Base-by-base conservation (phyloP, 2,797 vertebrate species). In the Philypnodon macrostomus region DNA sequence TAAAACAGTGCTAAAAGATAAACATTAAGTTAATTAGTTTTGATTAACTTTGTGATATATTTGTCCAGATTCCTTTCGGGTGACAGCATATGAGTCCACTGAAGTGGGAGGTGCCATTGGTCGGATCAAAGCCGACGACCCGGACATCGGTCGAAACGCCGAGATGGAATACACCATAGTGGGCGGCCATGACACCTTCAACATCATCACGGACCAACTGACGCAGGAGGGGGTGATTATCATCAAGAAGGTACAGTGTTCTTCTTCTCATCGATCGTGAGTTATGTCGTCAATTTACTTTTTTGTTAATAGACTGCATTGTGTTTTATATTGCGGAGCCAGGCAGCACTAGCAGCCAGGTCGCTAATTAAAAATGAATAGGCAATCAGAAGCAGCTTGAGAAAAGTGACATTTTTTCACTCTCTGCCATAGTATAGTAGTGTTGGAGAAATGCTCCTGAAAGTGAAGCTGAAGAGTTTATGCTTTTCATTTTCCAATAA, bases 151-250 rank as follows among this genome's bases (percentile, higher is more conserved):
- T 0, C 88, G 90, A 42, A 98, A 98, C 15, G 95, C 95, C 0
- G 94, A 97, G 52, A 91, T 89, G 85, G 90, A 93, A 60, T 99
- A 98, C 68, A 93, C 80, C 34, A 89, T 98, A 2, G 87, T 92
- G 2, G 91, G 83, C 2, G 93, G 92, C 39, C 90, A 94, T 29
- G 93, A 94, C 39, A 77, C 86, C 53, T 99, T 99, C 73, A 92
- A 91, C 62, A 91, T 98, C 36, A 40, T 91, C 79, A 98, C 95
- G 8, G 96, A 99, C 81, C 89, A 93, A 75, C 86, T 89, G 19
- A 96, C 93, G 13, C 95, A 97, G 67, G 96, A 99, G 81, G 97
- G 95, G 45, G 88, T 98, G 72, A 90, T 99, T 81, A 88, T 89
- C 52, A 91, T 98, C 68, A 95, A 94, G 89, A 93, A 94, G 93